Base-by-base conservation (phyloP, 2,113 vertebrate species). In the Hydropotes inermis region DNA sequence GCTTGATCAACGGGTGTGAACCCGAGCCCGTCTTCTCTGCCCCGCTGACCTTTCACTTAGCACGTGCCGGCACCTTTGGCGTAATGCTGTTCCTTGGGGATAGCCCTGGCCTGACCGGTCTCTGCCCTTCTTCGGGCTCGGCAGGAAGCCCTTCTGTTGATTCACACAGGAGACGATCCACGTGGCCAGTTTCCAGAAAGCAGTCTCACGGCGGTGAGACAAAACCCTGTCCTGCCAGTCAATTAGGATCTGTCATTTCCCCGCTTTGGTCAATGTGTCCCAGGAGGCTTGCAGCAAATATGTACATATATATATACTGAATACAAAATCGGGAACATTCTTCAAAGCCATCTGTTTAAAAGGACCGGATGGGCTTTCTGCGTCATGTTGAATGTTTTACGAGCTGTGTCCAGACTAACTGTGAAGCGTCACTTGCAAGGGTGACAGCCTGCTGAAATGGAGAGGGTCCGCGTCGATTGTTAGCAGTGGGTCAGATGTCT, bases 1-100 rank as follows among this genome's bases (percentile, higher is more conserved):
- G 0, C 23, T 13, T 21, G 33, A 9, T 27, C 1, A 4, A 15
- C 5, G 0, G 3, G 3, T 6, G 10, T 4, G 19, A 50, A 8
- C 39, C 47, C 9, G 4, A 21, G 4, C 64, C 33, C 0, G 0
- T 16, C 6, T 27, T 30, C 57, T 9, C 30, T 12, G 33, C 19
- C 25, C 15, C 7, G 1, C 14, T 57, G 81, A 6, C 25, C 5
- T 67, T 87, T 70, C 6, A 23, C 28, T 43, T 82, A 43, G 25
- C 1, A 16, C 1, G 6, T 17, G 8, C 30, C 0, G 36, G 23
- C 13, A 1, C 21, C 2, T 52, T 81, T 45, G 67, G 50, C 58
- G 54, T 54, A 11, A 81, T 17, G 17, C 21, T 13, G 23, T 47
- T 70, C 17, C 15, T 5, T n/a, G 33, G 82, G 3, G n/a, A 70